A percentile compares a stretch with the other conserved stretches of the same genome.
phyloP scores from a whole-genome alignment of 2,113 vertebrate species.

The Meleagris gallopavo region DNA sequence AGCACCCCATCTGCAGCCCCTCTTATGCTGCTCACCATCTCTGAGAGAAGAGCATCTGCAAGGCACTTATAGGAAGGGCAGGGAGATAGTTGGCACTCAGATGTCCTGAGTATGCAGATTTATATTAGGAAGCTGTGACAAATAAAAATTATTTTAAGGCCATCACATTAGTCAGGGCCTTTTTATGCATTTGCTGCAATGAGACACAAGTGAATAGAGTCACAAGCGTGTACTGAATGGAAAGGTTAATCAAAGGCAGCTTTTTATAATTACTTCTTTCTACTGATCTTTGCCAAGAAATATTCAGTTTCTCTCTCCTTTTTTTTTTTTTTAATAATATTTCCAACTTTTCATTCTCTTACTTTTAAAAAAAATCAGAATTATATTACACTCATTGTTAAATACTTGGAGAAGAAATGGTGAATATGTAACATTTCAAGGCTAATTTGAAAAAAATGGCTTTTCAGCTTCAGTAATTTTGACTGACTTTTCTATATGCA shows the following conservation, averaged over 20 bases:
- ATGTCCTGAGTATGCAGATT: conserved; percentile 4
- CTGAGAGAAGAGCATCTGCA: neutral
- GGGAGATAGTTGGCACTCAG: neutral
- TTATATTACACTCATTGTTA: neutral
- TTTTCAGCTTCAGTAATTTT: conserved; percentile 4
- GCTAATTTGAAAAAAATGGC: neutral
- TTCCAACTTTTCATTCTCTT: neutral
- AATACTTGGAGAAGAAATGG: neutral
- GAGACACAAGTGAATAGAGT: neutral
- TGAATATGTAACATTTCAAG: neutral
- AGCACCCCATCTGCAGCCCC: neutral
- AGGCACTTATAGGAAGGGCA: neutral
- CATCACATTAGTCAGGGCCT: neutral
- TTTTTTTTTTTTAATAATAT: neutral
- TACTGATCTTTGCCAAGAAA: conserved; percentile 10
- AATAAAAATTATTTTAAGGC: conserved; percentile 15
- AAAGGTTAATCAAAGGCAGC: conserved; percentile 40
- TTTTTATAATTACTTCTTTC: conserved; percentile 1
- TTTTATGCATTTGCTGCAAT: conserved; percentile 10
- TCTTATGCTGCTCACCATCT: accelerated
- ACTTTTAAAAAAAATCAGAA: neutral
- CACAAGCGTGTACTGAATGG: neutral
- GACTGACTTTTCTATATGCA: neutral
- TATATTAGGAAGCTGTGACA: conserved; percentile 30
- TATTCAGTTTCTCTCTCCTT: neutral